Evolutionary conservation across 2,888 invertebrate species (phyloP), one percentile per base, ranked within the genome.

Genomic region (Watsonalla cultraria): DNA sequence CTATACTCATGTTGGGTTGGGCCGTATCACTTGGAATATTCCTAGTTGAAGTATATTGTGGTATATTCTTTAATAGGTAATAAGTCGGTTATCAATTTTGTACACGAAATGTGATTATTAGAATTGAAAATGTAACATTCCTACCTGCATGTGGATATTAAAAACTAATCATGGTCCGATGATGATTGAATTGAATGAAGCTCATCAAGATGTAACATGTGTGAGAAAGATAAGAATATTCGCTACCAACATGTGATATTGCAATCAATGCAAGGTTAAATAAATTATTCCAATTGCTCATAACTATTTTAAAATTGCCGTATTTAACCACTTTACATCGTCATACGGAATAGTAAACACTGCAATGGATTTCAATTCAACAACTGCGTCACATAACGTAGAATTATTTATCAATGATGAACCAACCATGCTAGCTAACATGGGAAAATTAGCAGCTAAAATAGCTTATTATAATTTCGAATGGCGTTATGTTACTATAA

Each of bases 391-490:
- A 14, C 67, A 65, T 51, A 59, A 55, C 48, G 60, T 65, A 7
- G 60, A 60, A 5, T 45, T 60, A 9, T 59, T 73, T 53, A 51
- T 69, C 7, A 52, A 53, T 5, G 57, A 68, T 46, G 61, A 70
- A n/a, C 55, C 62, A 8, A 51, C 56, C 6, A 54, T 66, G 13
- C 53, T 62, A 13, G 53, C 59, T 39, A 70, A 74, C 11, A 64
- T 83, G 24, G 76, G 79, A 6, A 51, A 58, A 56, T 54, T 76
- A n/a, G 79, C 80, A 7, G 79, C 83, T 9, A 81, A 79, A 57
- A 72, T 85, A n/a, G 80, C 80, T 0, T 73, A 61, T 52, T 64
- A 78, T 46, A 84, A 84, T 63, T 85, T 81, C 52, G 73, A 82
- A 60, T 83, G 81, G 83, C 76, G 81, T 5, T 83, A 72, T 42